These are phyloP conservation scores for Malurus alboscapulatus DNA, from an alignment of 2,113 vertebrate species.

Conservation along the genomic window DNA sequence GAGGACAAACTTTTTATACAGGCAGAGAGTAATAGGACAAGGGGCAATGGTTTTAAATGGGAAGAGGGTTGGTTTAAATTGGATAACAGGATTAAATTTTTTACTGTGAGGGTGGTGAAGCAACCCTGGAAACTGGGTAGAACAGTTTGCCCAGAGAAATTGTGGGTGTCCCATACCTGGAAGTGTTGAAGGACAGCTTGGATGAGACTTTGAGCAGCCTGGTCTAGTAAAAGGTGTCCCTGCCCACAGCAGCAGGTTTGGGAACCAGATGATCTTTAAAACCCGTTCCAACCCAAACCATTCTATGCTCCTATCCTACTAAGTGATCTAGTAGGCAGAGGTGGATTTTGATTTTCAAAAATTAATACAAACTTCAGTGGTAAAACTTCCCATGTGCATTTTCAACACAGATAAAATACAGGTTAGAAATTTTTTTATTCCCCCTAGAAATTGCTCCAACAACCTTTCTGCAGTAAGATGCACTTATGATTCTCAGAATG, in stretches of 20 bases:
- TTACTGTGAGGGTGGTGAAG: neutral
- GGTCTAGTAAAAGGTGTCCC: neutral
- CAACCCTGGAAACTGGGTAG: neutral
- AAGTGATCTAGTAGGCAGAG: neutral
- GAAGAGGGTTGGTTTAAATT: neutral
- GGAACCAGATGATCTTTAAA: neutral
- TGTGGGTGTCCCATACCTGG: neutral
- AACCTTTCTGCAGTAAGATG: neutral
- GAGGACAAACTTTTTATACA: neutral
- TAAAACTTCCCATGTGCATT: neutral
- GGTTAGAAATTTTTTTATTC: neutral
- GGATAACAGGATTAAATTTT: neutral
- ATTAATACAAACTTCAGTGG: neutral
- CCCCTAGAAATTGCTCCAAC: neutral
- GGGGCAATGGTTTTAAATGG: neutral
- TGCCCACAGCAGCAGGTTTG: neutral
- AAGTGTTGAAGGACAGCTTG: neutral
- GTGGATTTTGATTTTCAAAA: neutral
- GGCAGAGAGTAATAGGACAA: neutral
- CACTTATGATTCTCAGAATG: constrained; percentile 2
- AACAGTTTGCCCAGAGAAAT: neutral
- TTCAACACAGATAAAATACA: neutral
- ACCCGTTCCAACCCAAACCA: neutral
- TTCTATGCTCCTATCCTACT: neutral
- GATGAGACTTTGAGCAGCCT: neutral